Evolutionary conservation across 2,888 invertebrate genomes (phyloP), one percentile per base, ranked within the genome.

Genomic region (Drosophila anomalata): DNA sequence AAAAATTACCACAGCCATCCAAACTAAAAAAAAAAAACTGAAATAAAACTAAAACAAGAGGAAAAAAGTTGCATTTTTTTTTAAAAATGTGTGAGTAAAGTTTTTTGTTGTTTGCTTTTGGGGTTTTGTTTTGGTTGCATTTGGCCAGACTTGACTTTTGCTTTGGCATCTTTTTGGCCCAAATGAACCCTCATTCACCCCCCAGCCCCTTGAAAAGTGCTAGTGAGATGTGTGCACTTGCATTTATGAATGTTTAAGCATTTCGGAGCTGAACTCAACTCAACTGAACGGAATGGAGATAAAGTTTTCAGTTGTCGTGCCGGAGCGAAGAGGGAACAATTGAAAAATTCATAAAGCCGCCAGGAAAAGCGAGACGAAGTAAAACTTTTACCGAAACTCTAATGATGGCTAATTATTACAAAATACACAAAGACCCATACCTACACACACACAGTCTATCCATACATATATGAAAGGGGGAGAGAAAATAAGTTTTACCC

Each of bases 231-330:
- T 82, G 67, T 73, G 82, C 85, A 71, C 76, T 82, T 82, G 82
- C 83, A 82, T 85, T 83, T 86, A 83, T 83, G 80, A 83, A 86
- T 83, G 81, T 80, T 85, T 83, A 80, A 83, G 78, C 73, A 80
- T 77, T 85, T 47, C 20, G 42, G 48, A 51, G 50, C 48, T 24
- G 39, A 44, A 6, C 51, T 62, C 48, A 50, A 62, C 61, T 42
- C 61, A 58, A 48, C 59, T 47, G 61, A 61, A 58, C 61, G 36
- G 61, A 61, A 47, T 61, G 47, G 59, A 68, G 68, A 59, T 68
- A 59, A 58, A 68, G 68, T 68, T 68, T 52, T 68, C 44, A 50
- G 47, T 36, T 36, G 14, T 33, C 57, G 17, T 48, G 24, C 44
- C 44, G 56, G 74, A 68, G 42, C 24, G 42, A 24, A 58, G 59